Percentiles rank a stretch among this genome's conserved stretches.
Conservation (phyloP, 2,888 invertebrate species). For the Tanypteryx hageni region DNA sequence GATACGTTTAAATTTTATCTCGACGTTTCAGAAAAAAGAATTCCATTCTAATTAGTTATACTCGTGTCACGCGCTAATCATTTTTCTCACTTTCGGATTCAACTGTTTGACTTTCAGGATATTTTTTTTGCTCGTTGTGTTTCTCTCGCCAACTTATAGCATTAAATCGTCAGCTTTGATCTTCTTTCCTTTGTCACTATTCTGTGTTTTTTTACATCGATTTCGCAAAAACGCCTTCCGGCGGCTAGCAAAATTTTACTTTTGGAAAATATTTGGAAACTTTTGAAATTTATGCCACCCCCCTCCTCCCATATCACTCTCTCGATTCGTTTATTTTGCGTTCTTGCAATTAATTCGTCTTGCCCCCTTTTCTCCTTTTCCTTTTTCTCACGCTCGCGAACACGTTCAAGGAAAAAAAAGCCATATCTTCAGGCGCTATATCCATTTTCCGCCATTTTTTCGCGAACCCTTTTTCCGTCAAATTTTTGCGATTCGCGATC, state of each 20-base stretch:
- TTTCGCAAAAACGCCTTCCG: neutral
- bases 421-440: too few species aligned
- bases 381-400: neutral
- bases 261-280: neutral
- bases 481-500: too few species aligned
- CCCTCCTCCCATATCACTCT: neutral
- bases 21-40: neutral
- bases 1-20: neutral
- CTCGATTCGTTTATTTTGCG: neutral
- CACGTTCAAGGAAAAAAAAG: too few species aligned
- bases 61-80: neutral
- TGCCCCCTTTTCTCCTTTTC: neutral
- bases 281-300: neutral
- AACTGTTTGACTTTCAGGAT: neutral
- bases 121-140: neutral
- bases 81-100: neutral
- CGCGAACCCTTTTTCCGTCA: too few species aligned
- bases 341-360: neutral
- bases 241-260: neutral
- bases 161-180: neutral
- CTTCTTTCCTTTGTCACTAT: neutral
- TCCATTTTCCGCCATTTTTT: too few species aligned
- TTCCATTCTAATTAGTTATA: neutral
- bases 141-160: neutral
- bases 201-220: neutral